A percentile compares a stretch with the other conserved stretches of the same genome.
Evolutionary conservation across 1,140 invertebrate genomes (phyloP).

Genomic region (Meloidogyne floridensis): DNA sequence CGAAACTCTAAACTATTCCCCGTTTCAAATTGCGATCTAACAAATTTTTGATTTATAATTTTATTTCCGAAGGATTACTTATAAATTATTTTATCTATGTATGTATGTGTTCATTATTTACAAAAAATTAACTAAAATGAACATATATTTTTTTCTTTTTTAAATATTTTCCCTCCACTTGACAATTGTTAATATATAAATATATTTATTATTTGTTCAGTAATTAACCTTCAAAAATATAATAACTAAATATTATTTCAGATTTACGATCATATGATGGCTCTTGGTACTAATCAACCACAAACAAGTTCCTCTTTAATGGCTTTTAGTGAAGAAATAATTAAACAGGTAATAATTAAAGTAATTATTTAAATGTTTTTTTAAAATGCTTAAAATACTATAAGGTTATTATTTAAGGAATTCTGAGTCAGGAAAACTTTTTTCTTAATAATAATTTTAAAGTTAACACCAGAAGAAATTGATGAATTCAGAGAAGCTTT

Average conservation of each 20-base stretch:
- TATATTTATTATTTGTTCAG: background rate
- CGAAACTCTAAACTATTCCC: too few relatives aligned
- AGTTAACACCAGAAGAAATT: slow-evolving; percentile 60
- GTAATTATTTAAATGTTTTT: background rate
- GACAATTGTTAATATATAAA: background rate
- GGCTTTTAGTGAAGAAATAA: slow-evolving; percentile 53
- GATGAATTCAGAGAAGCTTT: slow-evolving; percentile 97
- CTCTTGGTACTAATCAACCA: slow-evolving; percentile 39
- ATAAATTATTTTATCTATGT: too few relatives aligned
- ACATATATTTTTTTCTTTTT: background rate
- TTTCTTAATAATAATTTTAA: slow-evolving; percentile 1
- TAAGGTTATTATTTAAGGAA: too few relatives aligned
- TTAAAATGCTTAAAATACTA: background rate
- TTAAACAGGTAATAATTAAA: slow-evolving; percentile 45
- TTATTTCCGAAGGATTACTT: too few relatives aligned
- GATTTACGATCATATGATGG: slow-evolving; percentile 33
- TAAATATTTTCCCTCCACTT: background rate
- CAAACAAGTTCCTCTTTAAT: slow-evolving; percentile 46
- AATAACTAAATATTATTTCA: background rate
- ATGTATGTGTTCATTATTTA: too few relatives aligned
- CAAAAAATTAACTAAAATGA: too few relatives aligned
- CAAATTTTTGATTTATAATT: too few relatives aligned
- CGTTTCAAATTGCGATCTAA: too few relatives aligned
- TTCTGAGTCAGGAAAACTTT: too few relatives aligned
- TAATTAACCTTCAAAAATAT: too few relatives aligned